phyloP scores from a whole-genome alignment of 2,888 invertebrate genomes.

The Pseudococcus viburni region DNA sequence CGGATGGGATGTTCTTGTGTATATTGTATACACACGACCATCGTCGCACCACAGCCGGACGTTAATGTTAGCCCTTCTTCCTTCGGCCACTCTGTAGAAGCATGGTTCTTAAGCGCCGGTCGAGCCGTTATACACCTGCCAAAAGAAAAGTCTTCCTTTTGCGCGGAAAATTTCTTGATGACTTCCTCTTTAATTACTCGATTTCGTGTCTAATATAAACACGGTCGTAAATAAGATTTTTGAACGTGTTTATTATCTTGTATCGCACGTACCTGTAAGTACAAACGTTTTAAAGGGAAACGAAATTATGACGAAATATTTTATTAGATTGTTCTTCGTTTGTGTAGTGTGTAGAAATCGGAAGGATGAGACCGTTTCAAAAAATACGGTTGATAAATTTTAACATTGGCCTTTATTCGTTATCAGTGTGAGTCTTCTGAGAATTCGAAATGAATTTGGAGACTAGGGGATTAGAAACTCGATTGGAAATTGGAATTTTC shows the following conservation, averaged over 20 bases:
- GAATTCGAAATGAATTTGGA: no score
- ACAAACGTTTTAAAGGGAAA: no score
- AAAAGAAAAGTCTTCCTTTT: not conserved
- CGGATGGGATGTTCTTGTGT: constrained; percentile 6
- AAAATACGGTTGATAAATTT: no score
- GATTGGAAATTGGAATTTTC: no score
- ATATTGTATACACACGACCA: not conserved
- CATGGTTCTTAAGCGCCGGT: no score
- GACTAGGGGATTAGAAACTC: no score
- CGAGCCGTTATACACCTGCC: not conserved
- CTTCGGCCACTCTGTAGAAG: not conserved
- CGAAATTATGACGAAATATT: no score
- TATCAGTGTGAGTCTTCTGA: no score
- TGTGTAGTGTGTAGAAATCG: no score
- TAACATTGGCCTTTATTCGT: no score
- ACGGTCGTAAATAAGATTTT: constrained; percentile 56
- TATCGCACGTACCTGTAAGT: constrained; percentile 1
- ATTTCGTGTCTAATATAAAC: constrained; percentile 42
- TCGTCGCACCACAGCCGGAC: not conserved
- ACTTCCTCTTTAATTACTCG: constrained; percentile 58
- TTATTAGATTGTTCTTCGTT: no score
- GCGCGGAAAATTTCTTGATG: constrained; percentile 42
- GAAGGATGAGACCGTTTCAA: no score
- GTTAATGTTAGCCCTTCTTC: not conserved
- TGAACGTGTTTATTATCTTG: not conserved